phyloP scores from a whole-genome alignment of 2,888 invertebrate genomes.

The Cenopis cana region DNA sequence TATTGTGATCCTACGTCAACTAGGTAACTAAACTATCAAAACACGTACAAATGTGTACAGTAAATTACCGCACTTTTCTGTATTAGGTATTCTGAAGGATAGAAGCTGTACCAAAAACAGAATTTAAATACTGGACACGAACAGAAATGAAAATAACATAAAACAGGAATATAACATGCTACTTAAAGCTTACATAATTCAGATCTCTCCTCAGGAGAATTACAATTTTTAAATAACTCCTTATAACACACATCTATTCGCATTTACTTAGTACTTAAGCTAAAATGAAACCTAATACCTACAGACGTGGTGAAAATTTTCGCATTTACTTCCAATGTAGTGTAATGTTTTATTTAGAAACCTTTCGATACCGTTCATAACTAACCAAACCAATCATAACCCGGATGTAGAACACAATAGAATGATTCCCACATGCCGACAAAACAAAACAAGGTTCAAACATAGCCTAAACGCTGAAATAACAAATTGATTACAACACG shows the following conservation, averaged over 20 bases:
- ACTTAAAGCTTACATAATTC: no score
- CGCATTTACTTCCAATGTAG: no score
- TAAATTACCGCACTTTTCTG: background rate
- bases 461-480: conserved; percentile 82
- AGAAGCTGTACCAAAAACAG: background rate
- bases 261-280: no score
- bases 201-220: no score
- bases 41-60: background rate
- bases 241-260: background rate
- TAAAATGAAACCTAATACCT: no score
- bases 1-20: no score
- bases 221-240: no score
- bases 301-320: no score
- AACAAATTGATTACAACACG: conserved; percentile 82
- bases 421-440: conserved; percentile 84
- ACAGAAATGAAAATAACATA: background rate
- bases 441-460: conserved; percentile 81
- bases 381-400: conserved; percentile 74
- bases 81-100: background rate
- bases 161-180: background rate
- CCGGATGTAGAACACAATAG: conserved; percentile 82
- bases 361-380: conserved; percentile 57
- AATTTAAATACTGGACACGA: background rate
- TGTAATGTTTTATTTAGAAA: conserved; percentile 29
- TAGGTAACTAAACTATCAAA: no score